These are phyloP conservation scores for Orthonevra nobilis DNA, from an alignment of 2,888 invertebrate species.

Conservation along the genomic window DNA sequence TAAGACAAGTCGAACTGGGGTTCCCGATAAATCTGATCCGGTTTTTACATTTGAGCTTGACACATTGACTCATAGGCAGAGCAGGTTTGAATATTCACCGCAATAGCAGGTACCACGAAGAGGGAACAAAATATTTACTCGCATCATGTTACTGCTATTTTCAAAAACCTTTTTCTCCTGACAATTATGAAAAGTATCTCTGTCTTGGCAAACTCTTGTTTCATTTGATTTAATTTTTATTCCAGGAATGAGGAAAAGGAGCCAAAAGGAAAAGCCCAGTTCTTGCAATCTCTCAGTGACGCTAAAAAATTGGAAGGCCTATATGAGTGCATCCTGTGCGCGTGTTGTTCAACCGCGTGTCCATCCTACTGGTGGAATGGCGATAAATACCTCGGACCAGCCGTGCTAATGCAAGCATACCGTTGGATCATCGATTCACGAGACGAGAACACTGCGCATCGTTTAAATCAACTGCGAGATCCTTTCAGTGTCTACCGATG, in stretches of 20 bases:
- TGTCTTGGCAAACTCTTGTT: too few species aligned
- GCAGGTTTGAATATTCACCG: too few species aligned
- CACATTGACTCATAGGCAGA: too few species aligned
- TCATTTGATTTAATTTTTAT: too few species aligned
- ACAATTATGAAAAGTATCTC: too few species aligned
- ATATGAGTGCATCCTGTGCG: slow-evolving; percentile 98
- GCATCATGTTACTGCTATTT: too few species aligned
- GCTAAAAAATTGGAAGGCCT: slow-evolving; percentile 96
- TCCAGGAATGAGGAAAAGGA: slow-evolving; percentile 81
- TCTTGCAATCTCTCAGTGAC: slow-evolving; percentile 94
- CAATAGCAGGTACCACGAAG: too few species aligned
- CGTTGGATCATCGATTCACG: slow-evolving; percentile 98
- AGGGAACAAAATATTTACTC: too few species aligned
- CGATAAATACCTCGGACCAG: slow-evolving; percentile 98
- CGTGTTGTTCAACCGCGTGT: slow-evolving; percentile 98
- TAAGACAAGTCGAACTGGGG: too few species aligned
- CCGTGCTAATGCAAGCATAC: slow-evolving; percentile 99
- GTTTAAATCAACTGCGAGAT: slow-evolving; percentile 91
- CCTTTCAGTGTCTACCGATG: slow-evolving; percentile 96
- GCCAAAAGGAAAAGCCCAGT: slow-evolving; percentile 87
- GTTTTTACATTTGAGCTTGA: too few species aligned
- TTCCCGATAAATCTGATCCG: too few species aligned
- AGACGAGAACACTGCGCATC: slow-evolving; percentile 89
- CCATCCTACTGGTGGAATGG: slow-evolving; percentile 99
- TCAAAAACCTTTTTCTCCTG: too few species aligned